Evolutionary conservation across 2,888 invertebrate genomes (phyloP).

Genomic region (Melipona beecheii): DNA sequence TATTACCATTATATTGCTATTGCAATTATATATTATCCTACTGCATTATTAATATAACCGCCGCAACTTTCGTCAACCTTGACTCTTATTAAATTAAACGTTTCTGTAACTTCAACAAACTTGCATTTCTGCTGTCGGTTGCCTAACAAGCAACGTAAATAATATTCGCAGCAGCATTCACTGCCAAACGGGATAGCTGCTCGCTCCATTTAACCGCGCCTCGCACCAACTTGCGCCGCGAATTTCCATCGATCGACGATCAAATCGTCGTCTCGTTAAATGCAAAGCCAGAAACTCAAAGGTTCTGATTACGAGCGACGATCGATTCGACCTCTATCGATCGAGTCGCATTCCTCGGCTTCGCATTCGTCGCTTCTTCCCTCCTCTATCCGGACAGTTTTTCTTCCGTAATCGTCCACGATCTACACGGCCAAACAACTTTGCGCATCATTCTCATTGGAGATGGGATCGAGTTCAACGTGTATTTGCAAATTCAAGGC

Average conservation of each 20-base stretch:
- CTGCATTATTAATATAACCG: too few relatives aligned
- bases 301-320: slow-evolving; percentile 26
- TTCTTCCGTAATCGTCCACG: neutral
- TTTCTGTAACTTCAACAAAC: neutral
- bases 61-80: neutral
- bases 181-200: neutral
- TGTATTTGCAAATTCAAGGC: too few relatives aligned
- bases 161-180: neutral
- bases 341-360: slow-evolving; percentile 18
- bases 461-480: too few relatives aligned
- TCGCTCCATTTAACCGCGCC: neutral
- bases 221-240: neutral
- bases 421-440: neutral
- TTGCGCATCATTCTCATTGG: neutral
- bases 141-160: neutral
- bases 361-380: neutral
- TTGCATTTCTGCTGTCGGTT: neutral
- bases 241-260: slow-evolving; percentile 27
- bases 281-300: slow-evolving; percentile 8
- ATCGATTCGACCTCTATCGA: slow-evolving; percentile 16
- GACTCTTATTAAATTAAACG: neutral
- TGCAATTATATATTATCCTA: too few relatives aligned
- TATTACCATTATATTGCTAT: too few relatives aligned
- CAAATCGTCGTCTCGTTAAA: slow-evolving; percentile 7
- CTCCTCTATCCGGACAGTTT: neutral